Evolutionary conservation across 1,140 invertebrate genomes (phyloP).

Genomic region (Achatina immaculata): DNA sequence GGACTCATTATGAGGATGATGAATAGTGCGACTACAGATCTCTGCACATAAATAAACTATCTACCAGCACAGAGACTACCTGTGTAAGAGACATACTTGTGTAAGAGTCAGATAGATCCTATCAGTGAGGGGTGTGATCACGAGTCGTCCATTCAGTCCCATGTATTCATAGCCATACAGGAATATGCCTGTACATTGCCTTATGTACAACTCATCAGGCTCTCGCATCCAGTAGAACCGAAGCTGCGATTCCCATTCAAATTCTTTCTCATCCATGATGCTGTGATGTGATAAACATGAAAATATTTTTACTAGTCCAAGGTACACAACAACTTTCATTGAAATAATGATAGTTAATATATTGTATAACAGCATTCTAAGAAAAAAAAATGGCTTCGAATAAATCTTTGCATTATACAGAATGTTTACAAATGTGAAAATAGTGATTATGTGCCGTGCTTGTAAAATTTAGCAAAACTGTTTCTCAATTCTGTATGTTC

Average conservation of each 20-base stretch:
- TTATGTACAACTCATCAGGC: constrained; percentile 82
- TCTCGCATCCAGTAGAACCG: constrained; percentile 88
- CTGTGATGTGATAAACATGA: constrained; percentile 68
- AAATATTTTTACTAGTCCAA: background rate
- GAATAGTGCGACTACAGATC: no score
- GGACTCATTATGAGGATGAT: no score
- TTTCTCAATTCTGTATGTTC: no score
- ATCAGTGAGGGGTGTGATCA: constrained; percentile 91
- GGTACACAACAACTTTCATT: background rate
- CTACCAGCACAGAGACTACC: no score
- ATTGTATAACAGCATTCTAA: background rate
- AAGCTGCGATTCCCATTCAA: constrained; percentile 91
- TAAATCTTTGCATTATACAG: no score
- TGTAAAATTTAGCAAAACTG: no score
- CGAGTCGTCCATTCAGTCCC: constrained; percentile 87
- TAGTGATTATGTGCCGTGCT: no score
- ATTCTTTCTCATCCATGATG: constrained; percentile 83
- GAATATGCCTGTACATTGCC: constrained; percentile 87
- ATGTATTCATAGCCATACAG: constrained; percentile 93
- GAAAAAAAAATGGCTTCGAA: no score
- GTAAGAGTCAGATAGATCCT: constrained; percentile 90
- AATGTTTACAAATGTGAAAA: no score
- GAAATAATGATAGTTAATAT: background rate
- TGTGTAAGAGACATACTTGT: constrained; percentile 71
- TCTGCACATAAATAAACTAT: no score